Percentiles rank a stretch among this genome's conserved stretches.
Conservation (phyloP, 2,888 invertebrate genomes). For the Tetragonisca angustula region DNA sequence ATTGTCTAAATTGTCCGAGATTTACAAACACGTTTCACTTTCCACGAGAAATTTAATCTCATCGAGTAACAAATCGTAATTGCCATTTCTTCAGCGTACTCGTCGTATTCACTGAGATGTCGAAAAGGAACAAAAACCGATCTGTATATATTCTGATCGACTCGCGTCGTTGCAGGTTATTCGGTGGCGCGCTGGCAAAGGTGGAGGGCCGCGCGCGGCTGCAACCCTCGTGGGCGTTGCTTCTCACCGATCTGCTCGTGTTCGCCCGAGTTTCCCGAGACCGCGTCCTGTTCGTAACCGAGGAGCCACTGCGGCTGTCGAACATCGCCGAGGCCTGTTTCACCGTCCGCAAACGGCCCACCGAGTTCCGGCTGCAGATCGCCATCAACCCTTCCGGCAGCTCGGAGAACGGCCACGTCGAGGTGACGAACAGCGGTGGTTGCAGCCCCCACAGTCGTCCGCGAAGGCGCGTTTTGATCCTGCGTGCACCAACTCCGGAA, state of each 20-base stretch:
- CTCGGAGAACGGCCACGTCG: slow-evolving; percentile 75
- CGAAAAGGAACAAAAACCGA: too few species aligned
- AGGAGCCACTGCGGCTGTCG: slow-evolving; percentile 92
- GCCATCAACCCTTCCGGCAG: slow-evolving; percentile 75
- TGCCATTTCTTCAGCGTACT: too few species aligned
- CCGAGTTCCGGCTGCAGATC: slow-evolving; percentile 92
- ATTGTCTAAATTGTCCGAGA: too few species aligned
- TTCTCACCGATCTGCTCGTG: slow-evolving; percentile 93
- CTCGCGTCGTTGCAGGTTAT: slow-evolving; percentile 85
- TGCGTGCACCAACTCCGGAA: slow-evolving; percentile 93
- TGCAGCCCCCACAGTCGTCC: slow-evolving; percentile 83
- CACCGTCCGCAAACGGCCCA: slow-evolving; percentile 93
- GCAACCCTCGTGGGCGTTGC: slow-evolving; percentile 93
- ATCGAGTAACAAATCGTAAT: too few species aligned
- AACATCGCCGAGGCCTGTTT: slow-evolving; percentile 94
- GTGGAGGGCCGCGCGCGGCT: slow-evolving; percentile 91
- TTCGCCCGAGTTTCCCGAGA: slow-evolving; percentile 95
- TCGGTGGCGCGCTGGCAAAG: slow-evolving; percentile 93
- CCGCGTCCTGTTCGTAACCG: slow-evolving; percentile 93
- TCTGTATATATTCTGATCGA: too few species aligned
- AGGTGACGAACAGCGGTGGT: slow-evolving; percentile 73
- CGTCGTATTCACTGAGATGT: too few species aligned
- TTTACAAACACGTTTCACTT: too few species aligned
- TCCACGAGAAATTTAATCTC: too few species aligned
- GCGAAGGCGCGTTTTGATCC: slow-evolving; percentile 88